Base-by-base conservation (phyloP, 2,888 invertebrate genomes). In the Leptinotarsa haldemani region DNA sequence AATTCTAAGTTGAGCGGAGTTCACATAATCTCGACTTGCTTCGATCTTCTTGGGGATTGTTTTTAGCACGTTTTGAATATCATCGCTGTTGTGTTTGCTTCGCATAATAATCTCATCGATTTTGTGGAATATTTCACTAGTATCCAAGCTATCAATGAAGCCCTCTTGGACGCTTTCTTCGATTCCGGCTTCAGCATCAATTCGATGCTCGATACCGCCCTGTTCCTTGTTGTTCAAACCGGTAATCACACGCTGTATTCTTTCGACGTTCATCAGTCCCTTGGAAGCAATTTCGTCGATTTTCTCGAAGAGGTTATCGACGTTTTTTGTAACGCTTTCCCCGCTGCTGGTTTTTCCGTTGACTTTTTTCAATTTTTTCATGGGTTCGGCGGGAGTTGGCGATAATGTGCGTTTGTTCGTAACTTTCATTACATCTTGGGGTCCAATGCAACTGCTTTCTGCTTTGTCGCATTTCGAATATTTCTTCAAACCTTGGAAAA, bases 281-380 rank as follows among this genome's bases (percentile, higher is more conserved):
- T 50, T 48, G 18, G 22, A 63, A 18, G 74, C 53, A 25, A 66
- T 66, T 65, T 74, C 58, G 46, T 74, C 68, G 53, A 71, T 74
- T 50, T 53, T 74, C n/a, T 74, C 68, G 46, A 74, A 68, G n/a
- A 71, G 22, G 53, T 64, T 68, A 46, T 74, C 56, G 15, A 71
- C 66, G 12, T 74, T 71, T 9, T 52, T 64, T n/a, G 67, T 63
- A 7, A 71, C 20, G 18, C 71, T 71, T 20, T 74, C 61, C 20
- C 66, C 74, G 18, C 68, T 58, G 40, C 65, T 71, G n/a, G n/a
- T 30, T 65, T 25, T 46, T 1, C 30, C 22, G n/a, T 52, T 63
- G 16, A 53, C 16, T 52, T 16, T 63, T 15, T 25, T 50, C 20
- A 70, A 1, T 50, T 40, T 64, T 16, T 52, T 25, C 61, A 40